Base-by-base conservation (phyloP, 2,888 invertebrate genomes). In the Hydropsyche betteni region DNA sequence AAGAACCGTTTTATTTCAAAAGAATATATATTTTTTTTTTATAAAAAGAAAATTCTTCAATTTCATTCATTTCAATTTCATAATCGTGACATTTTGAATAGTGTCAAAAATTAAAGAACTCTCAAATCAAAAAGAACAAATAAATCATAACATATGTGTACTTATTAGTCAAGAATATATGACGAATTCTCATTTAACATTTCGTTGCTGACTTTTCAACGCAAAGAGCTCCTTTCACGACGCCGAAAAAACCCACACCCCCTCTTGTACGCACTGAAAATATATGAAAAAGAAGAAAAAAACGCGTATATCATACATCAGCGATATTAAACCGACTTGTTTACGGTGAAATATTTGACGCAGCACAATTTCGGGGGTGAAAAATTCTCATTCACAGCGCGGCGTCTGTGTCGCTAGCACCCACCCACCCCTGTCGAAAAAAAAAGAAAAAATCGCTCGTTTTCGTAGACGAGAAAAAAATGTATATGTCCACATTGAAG, bases 301-400 rank as follows among this genome's bases (percentile, higher is more conserved):
- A 77, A 77, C 75, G 77, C 77, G 77, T 79, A 74, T 73, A 68
- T 79, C 79, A 77, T 77, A 76, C 73, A 70, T 79, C 75, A 79
- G 79, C 72, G 77, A 77, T 75, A 78, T 78, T 75, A 75, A 75
- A 77, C 77, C 79, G 78, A 79, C 76, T 79, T 79, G 79, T 79
- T 79, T 79, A 79, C 79, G 79, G 78, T 79, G 77, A 78, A 79
- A 79, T 79, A 79, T 79, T 79, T 79, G 79, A 79, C 79, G 79
- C 74, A 76, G 75, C 76, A 74, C 75, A 79, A 77, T 79, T 79
- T 79, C 55, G 77, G 77, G 76, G 76, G 44, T 71, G 68, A 76
- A 74, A 78, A 76, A 74, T 76, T 78, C 76, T 74, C 76, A 70
- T 78, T 76, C 74, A 74, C 75, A 44, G 53, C 51, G 64, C 77